Evolutionary conservation across 2,888 invertebrate species (phyloP), one percentile per base, ranked within the genome.

Genomic region (Scaptomyza parva): DNA sequence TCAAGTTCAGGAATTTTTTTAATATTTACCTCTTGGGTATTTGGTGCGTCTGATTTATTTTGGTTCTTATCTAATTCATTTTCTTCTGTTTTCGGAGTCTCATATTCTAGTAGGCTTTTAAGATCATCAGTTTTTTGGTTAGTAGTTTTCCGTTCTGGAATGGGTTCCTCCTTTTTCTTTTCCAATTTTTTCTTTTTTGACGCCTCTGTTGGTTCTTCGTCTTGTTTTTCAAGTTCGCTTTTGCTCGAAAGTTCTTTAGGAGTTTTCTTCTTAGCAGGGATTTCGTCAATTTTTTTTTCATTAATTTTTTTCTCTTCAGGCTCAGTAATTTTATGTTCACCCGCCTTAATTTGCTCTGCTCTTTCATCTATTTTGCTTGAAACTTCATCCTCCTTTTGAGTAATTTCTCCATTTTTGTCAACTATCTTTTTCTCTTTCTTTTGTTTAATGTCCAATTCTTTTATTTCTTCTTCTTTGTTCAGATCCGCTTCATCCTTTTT

Each of bases 401-500:
- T 12, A 4, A 3, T 11, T 60, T 62, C 47, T n/a, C 3, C 33
- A n/a, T 69, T 76, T 90, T 20, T 45, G n/a, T 41, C 17, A 33
- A 44, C 48, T 35, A 58, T 26, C 7, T 37, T 39, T 2, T 51
- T 44, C 3, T 35, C 33, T 24, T 60, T 28, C 12, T 20, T 18
- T 40, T 18, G 40, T 40, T 39, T 6, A 39, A 18, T 39, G n/a
- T 39, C 39, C 11, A 11, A 9, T 41, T 41, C 2, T 18, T 35
- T 20, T 20, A 55, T 37, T 35, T 59, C 39, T 33, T 50, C 45
- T 20, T 45, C 20, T n/a, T 54, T 47, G 14, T 58, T 11, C 7
- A 57, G 35, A 18, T 71, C 58, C 76, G 76, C 85, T 76, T 83
- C 84, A 50, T 22, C 60, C 55, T 88, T 59, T 61, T 52, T 14